Percentiles rank a stretch among this genome's conserved stretches.
phyloP scores from a whole-genome alignment of 1,140 invertebrate genomes.

The Protaetia brevitarsis region DNA sequence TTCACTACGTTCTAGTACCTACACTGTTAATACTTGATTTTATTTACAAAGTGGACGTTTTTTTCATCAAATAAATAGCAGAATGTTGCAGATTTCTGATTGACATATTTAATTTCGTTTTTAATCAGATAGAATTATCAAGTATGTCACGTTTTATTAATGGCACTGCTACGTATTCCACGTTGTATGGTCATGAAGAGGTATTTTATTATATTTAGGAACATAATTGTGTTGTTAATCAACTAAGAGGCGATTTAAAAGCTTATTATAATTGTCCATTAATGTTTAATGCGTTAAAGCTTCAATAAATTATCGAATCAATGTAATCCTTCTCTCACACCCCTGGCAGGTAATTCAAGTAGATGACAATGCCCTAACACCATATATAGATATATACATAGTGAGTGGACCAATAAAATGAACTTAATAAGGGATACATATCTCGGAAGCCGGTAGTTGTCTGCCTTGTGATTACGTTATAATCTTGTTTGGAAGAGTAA shows the following conservation, averaged over 20 bases:
- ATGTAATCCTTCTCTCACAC: background rate
- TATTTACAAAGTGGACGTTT: background rate
- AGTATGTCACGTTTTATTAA: no score
- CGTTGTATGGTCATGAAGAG: no score
- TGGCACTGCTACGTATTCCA: no score
- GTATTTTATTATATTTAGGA: no score
- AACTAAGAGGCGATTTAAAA: no score
- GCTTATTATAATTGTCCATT: no score
- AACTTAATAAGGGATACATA: constrained; percentile 9
- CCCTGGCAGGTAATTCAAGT: constrained; percentile 9
- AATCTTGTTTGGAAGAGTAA: constrained; percentile 29
- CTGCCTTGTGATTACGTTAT: constrained; percentile 27
- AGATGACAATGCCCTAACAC: constrained; percentile 1
- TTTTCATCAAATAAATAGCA: background rate
- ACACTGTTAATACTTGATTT: background rate
- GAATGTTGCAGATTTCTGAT: constrained; percentile 9
- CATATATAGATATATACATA: no score
- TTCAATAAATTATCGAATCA: background rate
- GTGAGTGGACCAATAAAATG: constrained; percentile 7
- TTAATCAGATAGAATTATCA: no score
- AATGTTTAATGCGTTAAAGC: background rate
- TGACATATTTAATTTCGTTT: no score
- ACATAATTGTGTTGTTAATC: no score
- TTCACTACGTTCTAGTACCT: background rate
- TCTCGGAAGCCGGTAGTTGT: constrained; percentile 14